A percentile compares a stretch with the other conserved stretches of the same genome.
These are phyloP conservation scores for Ceryle rudis DNA, from an alignment of 2,797 vertebrate genomes.

Conservation along the genomic window DNA sequence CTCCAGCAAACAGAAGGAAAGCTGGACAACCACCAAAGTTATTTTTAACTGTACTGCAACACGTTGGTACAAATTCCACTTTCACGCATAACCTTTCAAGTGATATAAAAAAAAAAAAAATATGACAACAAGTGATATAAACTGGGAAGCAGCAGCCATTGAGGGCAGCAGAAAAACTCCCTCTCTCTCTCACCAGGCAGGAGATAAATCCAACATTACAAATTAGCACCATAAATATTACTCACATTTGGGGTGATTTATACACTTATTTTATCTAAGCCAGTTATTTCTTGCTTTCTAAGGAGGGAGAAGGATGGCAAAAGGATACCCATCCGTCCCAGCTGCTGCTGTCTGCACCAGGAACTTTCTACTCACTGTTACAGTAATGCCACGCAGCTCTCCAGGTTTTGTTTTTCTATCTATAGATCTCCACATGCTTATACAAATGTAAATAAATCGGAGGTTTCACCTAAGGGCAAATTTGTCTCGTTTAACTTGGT, in stretches of 20 bases:
- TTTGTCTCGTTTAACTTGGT: not conserved
- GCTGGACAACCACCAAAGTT: constrained; percentile 18
- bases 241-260: not conserved
- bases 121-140: constrained; percentile 31
- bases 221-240: constrained; percentile 55
- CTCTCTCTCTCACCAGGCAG: not conserved
- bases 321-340: not conserved
- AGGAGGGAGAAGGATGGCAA: not conserved
- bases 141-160: not conserved
- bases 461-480: not conserved
- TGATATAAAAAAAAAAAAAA: constrained; percentile 40
- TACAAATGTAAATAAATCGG: constrained; percentile 1
- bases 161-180: not conserved
- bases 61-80: not conserved
- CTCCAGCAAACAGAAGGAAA: not conserved
- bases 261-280: constrained; percentile 21
- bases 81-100: not conserved
- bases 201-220: constrained; percentile 32
- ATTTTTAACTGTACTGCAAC: constrained; percentile 21
- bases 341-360: not conserved
- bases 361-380: not conserved
- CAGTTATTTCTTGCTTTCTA: constrained; percentile 4
- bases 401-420: not conserved
- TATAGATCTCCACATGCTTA: not conserved
- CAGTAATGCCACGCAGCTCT: not conserved